These are phyloP conservation scores for Drosophila seguyi DNA, from an alignment of 1,140 invertebrate species.

Conservation along the genomic window DNA sequence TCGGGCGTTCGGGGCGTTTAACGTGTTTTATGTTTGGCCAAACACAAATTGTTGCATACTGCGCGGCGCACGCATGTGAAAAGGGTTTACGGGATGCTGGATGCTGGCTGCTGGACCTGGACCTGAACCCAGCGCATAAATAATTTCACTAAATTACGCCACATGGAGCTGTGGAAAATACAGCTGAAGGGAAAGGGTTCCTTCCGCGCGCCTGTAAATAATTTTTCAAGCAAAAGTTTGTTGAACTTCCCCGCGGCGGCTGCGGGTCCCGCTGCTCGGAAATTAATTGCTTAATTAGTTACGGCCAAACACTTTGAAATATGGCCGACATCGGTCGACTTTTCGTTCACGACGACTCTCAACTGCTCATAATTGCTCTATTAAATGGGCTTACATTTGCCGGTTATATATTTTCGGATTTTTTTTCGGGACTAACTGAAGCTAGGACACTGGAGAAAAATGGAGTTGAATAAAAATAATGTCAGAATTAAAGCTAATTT, in stretches of 20 bases:
- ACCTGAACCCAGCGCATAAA: constrained; percentile 51
- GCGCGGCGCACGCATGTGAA: constrained; percentile 59
- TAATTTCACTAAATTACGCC: constrained; percentile 63
- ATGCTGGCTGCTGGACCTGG: constrained; percentile 2
- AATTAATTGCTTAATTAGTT: constrained; percentile 84
- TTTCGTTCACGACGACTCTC: constrained; percentile 55
- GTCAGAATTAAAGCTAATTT: neutral
- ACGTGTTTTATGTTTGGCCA: constrained; percentile 73
- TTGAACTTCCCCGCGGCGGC: constrained; percentile 66
- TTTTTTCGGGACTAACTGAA: constrained; percentile 46
- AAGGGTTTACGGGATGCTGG: constrained; percentile 49
- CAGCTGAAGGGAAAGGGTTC: constrained; percentile 6
- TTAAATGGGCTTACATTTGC: constrained; percentile 74
- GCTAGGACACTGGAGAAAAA: constrained; percentile 14
- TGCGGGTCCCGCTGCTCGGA: constrained; percentile 57
- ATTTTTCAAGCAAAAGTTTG: constrained; percentile 74
- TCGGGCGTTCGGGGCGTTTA: constrained; percentile 72
- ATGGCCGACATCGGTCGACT: constrained; percentile 73
- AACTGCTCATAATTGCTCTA: constrained; percentile 83
- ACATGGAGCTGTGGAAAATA: constrained; percentile 41
- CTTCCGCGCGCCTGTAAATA: constrained; percentile 56
- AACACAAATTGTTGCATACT: constrained; percentile 75
- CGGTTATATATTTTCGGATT: constrained; percentile 28
- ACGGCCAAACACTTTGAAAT: constrained; percentile 82
- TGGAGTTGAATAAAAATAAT: accelerated